Base-by-base conservation (phyloP, 2,888 invertebrate genomes). In the Thalpophila matura region DNA sequence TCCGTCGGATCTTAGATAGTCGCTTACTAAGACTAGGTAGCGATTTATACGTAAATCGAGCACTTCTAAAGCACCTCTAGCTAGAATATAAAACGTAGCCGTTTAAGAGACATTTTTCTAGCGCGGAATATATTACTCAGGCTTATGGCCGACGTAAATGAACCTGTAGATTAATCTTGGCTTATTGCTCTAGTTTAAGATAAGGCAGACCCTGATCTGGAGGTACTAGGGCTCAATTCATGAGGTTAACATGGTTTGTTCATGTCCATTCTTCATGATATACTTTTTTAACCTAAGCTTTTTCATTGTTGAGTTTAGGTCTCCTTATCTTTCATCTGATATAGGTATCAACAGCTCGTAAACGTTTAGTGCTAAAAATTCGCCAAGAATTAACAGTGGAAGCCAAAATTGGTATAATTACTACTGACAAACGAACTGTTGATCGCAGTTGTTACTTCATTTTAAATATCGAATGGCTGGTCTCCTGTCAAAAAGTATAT, bases 101-200 rank as follows among this genome's bases (percentile, higher is more conserved):
- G 63, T 64, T 73, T 65, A 61, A 66, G 55, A 61, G 58, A 70
- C 63, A 70, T 75, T 77, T 79, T 79, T 78, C 78, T 58, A 78
- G 78, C 64, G 73, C 27, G 43, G 59, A 65, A 68, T 75, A 63
- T 68, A 72, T 77, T 70, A 65, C 55, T 77, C 67, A 60, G 33
- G 64, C 55, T 74, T 62, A 67, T 49, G 38, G 49, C 22, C 54
- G 53, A 57, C 55, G 58, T 74, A 70, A 76, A 76, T 76, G 70
- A 76, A 66, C 61, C 42, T 51, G 61, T 10, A 73, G 51, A 73
- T 67, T 73, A 71, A 73, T 67, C 70, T 67, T 49, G 12, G 38
- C 56, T 56, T 45, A 56, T 56, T 66, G 38, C 53, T 58, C 38
- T 40, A 49, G 46, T 70, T 55, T 29, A 60, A 58, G 24, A 20